A percentile compares a stretch with the other conserved stretches of the same genome.
Conservation (phyloP, 1,140 invertebrate species). For the Drosophila seguyi region DNA sequence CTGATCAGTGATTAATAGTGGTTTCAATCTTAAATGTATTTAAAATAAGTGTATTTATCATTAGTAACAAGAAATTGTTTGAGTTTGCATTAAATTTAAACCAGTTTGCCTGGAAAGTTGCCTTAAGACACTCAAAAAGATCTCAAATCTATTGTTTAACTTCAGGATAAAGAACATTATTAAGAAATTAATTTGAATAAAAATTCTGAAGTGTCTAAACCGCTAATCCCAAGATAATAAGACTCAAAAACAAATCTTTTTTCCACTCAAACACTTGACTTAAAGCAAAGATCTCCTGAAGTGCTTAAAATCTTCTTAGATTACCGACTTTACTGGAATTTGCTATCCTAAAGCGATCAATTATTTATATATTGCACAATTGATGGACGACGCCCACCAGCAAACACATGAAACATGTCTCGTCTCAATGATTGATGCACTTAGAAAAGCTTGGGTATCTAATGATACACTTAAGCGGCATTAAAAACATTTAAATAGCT, state of each 20-base stretch:
- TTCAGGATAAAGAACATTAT: neutral
- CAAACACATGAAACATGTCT: neutral
- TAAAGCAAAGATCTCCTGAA: neutral
- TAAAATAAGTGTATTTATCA: neutral
- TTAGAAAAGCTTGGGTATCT: slow-evolving; percentile 3
- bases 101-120: neutral
- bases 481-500: slow-evolving; percentile 20
- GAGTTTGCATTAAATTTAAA: neutral
- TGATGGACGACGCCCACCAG: slow-evolving; percentile 6
- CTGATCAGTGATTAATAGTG: neutral
- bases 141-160: neutral
- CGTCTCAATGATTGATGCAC: slow-evolving; percentile 14
- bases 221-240: neutral
- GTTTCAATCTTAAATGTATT: neutral
- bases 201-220: neutral
- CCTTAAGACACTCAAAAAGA: neutral
- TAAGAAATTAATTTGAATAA: neutral
- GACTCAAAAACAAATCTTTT: too few species aligned
- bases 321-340: neutral
- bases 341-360: neutral
- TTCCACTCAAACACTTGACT: neutral
- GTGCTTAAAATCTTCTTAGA: neutral
- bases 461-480: slow-evolving; percentile 13
- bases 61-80: too few species aligned
- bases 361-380: neutral